These are phyloP conservation scores for Drosophila ficusphila DNA, from an alignment of 1,140 invertebrate genomes.

Conservation along the genomic window DNA sequence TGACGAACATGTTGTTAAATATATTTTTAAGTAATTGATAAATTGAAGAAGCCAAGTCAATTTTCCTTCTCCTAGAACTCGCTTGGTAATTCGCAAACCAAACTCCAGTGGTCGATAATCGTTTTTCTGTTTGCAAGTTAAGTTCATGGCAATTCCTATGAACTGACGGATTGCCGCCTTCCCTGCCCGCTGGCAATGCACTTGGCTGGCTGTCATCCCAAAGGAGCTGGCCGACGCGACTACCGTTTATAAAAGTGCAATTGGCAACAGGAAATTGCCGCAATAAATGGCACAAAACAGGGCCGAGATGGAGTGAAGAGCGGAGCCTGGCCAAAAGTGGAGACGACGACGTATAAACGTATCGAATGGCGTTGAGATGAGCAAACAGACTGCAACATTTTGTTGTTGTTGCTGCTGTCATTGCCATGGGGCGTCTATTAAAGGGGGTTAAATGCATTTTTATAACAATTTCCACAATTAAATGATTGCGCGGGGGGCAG, in stretches of 20 bases:
- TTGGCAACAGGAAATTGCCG: constrained; percentile 76
- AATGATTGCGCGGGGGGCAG: constrained; percentile 31
- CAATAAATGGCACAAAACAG: constrained; percentile 70
- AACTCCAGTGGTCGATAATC: neutral
- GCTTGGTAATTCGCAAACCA: no score
- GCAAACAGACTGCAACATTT: constrained; percentile 33
- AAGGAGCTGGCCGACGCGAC: constrained; percentile 27
- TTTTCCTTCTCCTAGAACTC: neutral
- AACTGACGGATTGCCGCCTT: constrained; percentile 28
- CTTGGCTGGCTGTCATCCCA: constrained; percentile 1
- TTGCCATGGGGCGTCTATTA: constrained; percentile 52
- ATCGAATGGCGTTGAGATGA: constrained; percentile 17
- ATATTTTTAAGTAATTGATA: neutral
- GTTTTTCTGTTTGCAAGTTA: neutral
- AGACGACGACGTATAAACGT: constrained; percentile 8
- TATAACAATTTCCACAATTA: constrained; percentile 75
- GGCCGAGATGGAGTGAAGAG: constrained; percentile 32
- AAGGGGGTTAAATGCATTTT: constrained; percentile 69
- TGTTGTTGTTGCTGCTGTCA: neutral
- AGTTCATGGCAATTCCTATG: constrained; percentile 18
- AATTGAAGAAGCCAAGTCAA: no score
- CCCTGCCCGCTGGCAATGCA: constrained; percentile 2
- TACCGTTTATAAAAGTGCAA: constrained; percentile 79
- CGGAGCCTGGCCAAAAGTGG: constrained; percentile 26
- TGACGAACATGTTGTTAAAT: neutral